Percentiles rank a stretch among this genome's conserved stretches.
Conservation (phyloP, 1,140 invertebrate species). For the Hylaeus anthracinus region DNA sequence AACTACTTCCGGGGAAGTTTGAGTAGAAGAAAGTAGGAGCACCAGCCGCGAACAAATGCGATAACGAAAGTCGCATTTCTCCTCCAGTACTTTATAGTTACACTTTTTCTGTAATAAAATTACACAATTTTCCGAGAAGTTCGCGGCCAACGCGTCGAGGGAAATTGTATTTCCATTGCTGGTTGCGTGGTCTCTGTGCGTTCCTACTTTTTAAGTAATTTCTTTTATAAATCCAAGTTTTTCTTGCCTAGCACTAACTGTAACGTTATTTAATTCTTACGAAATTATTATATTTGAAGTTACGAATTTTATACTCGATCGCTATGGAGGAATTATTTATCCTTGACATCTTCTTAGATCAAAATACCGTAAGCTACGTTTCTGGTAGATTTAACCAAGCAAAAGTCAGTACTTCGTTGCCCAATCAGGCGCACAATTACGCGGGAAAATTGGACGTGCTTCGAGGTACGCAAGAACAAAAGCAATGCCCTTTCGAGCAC, state of each 20-base stretch:
- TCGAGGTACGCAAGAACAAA: conserved; percentile 17
- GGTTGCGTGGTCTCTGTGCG: not conserved
- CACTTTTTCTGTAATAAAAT: conserved; percentile 13
- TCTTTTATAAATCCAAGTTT: not conserved
- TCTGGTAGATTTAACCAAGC: too few relatives aligned
- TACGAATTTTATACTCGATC: too few relatives aligned
- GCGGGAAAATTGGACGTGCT: not conserved
- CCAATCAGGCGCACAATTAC: not conserved
- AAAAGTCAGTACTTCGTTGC: not conserved
- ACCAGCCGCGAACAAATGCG: conserved; percentile 2
- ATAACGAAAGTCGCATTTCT: conserved; percentile 32
- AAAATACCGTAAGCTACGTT: too few relatives aligned
- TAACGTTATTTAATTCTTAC: too few relatives aligned
- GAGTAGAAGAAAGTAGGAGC: not conserved
- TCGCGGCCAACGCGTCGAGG: not conserved
- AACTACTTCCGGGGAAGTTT: conserved; percentile 30
- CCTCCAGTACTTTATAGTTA: not conserved
- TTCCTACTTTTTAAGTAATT: not conserved
- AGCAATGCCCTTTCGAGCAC: conserved; percentile 29
- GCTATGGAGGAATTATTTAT: too few relatives aligned
- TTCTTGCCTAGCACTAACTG: not conserved
- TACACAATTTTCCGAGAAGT: conserved; percentile 37
- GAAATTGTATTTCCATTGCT: not conserved
- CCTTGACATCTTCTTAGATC: too few relatives aligned
- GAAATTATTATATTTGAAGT: too few relatives aligned